Evolutionary conservation across 2,113 vertebrate species (phyloP).

Genomic region (Fregata magnificens): DNA sequence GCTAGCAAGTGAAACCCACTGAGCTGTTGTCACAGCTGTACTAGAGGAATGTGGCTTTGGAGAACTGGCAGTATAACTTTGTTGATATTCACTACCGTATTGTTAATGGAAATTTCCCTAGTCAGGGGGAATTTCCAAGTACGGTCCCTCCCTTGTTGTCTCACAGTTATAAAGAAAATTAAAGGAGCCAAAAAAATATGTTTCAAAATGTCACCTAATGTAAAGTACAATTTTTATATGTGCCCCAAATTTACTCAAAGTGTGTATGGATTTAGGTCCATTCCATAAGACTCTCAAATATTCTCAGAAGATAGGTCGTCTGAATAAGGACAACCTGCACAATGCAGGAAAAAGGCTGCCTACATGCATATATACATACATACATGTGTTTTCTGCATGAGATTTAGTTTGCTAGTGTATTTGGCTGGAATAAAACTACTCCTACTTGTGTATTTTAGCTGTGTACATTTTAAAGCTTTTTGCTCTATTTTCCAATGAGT

Average conservation of each 20-base stretch:
- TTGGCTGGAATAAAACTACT: neutral
- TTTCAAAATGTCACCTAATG: neutral
- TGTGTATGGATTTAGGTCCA: neutral
- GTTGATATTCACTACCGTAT: accelerated
- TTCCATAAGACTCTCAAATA: neutral
- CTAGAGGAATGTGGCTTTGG: neutral
- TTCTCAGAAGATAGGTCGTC: neutral
- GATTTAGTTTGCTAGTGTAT: neutral
- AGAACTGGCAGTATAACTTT: neutral
- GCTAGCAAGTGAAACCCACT: neutral
- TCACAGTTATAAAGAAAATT: neutral
- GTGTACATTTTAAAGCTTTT: neutral
- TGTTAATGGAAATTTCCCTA: neutral
- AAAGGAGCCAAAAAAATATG: neutral
- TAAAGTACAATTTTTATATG: neutral
- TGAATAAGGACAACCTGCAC: neutral
- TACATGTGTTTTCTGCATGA: neutral
- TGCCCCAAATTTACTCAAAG: neutral
- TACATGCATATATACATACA: no score
- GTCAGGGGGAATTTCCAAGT: neutral
- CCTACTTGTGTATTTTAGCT: neutral
- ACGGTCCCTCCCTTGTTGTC: neutral
- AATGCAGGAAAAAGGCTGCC: neutral
- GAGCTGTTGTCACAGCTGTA: neutral
- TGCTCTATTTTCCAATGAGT: neutral